A percentile compares a stretch with the other conserved stretches of the same genome.
These are phyloP conservation scores for Falco peregrinus DNA, from an alignment of 2,797 vertebrate genomes.

Conservation along the genomic window DNA sequence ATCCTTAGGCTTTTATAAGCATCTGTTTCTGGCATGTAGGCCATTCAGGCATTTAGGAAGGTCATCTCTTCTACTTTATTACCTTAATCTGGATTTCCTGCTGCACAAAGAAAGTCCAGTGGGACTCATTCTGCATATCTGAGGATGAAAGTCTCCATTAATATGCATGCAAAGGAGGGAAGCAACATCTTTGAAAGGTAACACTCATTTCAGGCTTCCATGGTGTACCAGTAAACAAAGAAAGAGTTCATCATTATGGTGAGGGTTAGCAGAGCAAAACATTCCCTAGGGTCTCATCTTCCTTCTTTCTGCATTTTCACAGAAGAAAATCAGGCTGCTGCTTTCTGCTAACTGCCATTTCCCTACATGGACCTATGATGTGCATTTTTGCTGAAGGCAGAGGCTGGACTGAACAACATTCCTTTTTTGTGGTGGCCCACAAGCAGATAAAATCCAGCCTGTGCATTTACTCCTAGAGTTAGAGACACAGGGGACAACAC, in stretches of 20 bases:
- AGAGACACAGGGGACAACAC: background rate
- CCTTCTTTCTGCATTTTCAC: background rate
- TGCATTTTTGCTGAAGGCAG: background rate
- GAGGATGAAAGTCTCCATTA: background rate
- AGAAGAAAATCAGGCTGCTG: background rate
- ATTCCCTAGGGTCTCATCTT: background rate
- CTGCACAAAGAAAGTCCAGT: background rate
- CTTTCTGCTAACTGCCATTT: background rate
- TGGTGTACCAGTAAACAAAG: background rate
- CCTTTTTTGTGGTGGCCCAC: too few relatives aligned
- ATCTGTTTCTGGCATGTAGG: background rate
- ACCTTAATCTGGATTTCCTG: background rate
- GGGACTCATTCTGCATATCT: background rate
- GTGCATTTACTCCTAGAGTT: background rate
- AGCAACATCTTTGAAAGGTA: background rate
- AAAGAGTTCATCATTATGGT: background rate
- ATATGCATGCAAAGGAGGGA: background rate
- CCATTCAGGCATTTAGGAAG: background rate
- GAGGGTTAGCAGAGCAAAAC: background rate
- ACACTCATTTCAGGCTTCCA: background rate
- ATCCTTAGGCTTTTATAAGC: background rate
- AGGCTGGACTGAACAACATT: background rate
- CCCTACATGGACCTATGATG: too few relatives aligned
- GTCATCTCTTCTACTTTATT: background rate
- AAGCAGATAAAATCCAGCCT: background rate